phyloP scores from a whole-genome alignment of 2,113 vertebrate species.

The Oplegnathus fasciatus region DNA sequence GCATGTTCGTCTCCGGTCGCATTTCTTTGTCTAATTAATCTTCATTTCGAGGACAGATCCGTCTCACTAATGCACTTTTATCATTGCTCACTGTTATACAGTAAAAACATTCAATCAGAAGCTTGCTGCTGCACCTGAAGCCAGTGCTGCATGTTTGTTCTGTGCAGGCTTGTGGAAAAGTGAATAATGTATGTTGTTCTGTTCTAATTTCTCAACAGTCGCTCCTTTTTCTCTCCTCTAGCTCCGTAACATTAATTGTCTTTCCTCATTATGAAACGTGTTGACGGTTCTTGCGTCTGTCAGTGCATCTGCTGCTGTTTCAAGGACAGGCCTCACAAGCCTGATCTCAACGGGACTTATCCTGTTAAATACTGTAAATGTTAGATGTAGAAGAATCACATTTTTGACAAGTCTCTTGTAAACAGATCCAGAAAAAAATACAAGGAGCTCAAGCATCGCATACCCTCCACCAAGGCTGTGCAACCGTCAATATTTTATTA shows the following conservation, averaged over 20 bases:
- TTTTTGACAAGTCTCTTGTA: conserved; percentile 5
- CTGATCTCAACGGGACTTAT: background rate
- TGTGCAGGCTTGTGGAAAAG: conserved; percentile 26
- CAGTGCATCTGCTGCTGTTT: conserved; percentile 20
- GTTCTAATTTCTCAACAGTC: conserved; percentile 54
- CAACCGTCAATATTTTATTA: background rate
- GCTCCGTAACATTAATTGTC: conserved; percentile 25
- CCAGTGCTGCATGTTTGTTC: conserved; percentile 45
- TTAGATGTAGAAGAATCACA: background rate
- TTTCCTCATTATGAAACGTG: conserved; percentile 32
- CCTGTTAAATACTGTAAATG: conserved; percentile 34
- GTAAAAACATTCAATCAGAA: background rate
- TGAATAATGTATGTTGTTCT: conserved; percentile 65
- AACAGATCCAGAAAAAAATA: background rate
- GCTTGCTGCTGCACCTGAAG: conserved; percentile 52
- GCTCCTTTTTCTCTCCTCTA: background rate
- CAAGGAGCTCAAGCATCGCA: background rate
- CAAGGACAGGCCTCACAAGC: conserved; percentile 13
- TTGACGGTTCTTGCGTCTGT: conserved; percentile 1
- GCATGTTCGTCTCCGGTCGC: conserved; percentile 55
- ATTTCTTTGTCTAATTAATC: conserved; percentile 73
- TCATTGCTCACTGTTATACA: conserved; percentile 62
- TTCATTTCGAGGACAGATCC: conserved; percentile 66
- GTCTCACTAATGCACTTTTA: conserved; percentile 74
- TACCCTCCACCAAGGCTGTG: background rate